phyloP scores from a whole-genome alignment of 2,888 invertebrate genomes.

The Endotricha flammealis region DNA sequence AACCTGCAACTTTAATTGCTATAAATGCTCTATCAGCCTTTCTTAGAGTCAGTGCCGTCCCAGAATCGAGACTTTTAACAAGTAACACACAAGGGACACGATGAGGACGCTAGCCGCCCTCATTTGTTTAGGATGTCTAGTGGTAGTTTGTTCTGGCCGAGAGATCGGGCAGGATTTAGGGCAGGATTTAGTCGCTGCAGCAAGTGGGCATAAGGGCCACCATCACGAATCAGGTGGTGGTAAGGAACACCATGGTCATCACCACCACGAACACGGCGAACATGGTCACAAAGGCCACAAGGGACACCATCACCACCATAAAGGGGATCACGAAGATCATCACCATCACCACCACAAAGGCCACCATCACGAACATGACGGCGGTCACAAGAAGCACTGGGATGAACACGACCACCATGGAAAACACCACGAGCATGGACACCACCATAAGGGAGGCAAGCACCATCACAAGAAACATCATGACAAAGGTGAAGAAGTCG shows the following conservation, averaged over 20 bases:
- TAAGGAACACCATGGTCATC: constrained; percentile 81
- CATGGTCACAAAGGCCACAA: constrained; percentile 89
- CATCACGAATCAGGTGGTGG: constrained; percentile 83
- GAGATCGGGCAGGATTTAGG: constrained; percentile 50
- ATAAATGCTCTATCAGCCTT: constrained; percentile 61
- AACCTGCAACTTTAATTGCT: constrained; percentile 63
- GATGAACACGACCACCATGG: constrained; percentile 86
- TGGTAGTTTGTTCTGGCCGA: constrained; percentile 52
- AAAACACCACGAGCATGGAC: constrained; percentile 86
- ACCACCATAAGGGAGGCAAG: constrained; percentile 88
- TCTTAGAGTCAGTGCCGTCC: constrained; percentile 55
- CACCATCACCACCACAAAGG: constrained; percentile 87
- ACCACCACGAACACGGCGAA: constrained; percentile 84
- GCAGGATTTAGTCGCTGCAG: constrained; percentile 75
- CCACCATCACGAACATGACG: constrained; percentile 86
- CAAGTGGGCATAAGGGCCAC: constrained; percentile 64
- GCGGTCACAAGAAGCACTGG: constrained; percentile 88
- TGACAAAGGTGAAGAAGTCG: constrained; percentile 89
- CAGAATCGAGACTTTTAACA: constrained; percentile 57
- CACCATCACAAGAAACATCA: constrained; percentile 89
- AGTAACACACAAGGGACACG: constrained; percentile 27
- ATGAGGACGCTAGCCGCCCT: constrained; percentile 73
- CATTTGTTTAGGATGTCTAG: constrained; percentile 52
- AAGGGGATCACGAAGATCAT: constrained; percentile 86
- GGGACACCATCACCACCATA: constrained; percentile 86